Conservation (phyloP, 2,113 vertebrate species). For the Benitochromis conjunctus region DNA sequence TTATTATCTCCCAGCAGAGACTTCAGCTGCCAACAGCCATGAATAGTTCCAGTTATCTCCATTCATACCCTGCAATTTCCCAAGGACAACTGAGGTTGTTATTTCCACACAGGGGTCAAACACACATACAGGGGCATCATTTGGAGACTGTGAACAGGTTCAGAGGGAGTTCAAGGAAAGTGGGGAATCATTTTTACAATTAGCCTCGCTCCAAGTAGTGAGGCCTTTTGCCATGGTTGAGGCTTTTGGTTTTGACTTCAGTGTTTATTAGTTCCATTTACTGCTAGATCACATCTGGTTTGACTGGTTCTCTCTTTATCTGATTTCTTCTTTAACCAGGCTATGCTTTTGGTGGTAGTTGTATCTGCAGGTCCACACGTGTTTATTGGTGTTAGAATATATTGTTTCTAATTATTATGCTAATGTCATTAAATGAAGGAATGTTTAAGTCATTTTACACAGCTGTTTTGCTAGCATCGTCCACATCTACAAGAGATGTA, state of each 20-base stretch:
- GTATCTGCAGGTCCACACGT: not conserved
- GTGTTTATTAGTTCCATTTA: not conserved
- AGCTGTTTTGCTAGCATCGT: not conserved
- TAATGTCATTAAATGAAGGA: not conserved
- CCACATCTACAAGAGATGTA: not conserved
- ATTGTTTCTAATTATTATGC: not conserved
- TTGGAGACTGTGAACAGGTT: conserved; percentile 33
- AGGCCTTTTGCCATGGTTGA: not conserved
- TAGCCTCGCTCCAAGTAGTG: conserved; percentile 7
- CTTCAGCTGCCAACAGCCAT: conserved; percentile 6
- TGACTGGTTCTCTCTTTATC: not conserved
- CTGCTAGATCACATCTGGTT: conserved; percentile 6
- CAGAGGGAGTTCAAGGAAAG: conserved; percentile 58
- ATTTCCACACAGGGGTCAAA: conserved; percentile 43
- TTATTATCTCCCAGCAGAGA: not conserved
- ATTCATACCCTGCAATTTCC: conserved; percentile 47
- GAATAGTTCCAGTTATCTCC: not conserved
- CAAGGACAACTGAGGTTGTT: conserved; percentile 7
- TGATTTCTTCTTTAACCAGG: not conserved
- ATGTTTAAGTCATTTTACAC: not conserved
- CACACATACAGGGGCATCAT: conserved; percentile 20
- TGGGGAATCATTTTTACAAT: conserved; percentile 44
- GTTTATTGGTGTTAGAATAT: not conserved
- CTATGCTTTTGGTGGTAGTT: not conserved
- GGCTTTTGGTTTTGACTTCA: not conserved